A percentile compares a stretch with the other conserved stretches of the same genome.
Evolutionary conservation across 2,113 vertebrate species (phyloP).

Genomic region (Arenaria interpres): DNA sequence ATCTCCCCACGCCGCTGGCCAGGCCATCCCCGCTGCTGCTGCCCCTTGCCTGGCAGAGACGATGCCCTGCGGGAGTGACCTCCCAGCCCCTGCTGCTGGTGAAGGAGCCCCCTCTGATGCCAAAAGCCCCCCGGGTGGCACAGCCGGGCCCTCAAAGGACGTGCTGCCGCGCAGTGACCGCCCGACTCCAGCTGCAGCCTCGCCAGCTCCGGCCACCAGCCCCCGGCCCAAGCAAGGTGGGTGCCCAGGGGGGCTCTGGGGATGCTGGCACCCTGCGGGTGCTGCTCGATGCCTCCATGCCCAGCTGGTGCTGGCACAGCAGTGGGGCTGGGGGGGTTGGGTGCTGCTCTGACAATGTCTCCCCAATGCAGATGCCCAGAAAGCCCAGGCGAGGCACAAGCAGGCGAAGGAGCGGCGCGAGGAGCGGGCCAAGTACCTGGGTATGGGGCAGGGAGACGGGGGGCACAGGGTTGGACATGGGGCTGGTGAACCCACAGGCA

Average conservation of each 20-base stretch:
- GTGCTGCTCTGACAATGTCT: not conserved
- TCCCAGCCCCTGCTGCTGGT: not conserved
- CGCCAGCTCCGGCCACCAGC: not conserved
- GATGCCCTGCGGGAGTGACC: not conserved
- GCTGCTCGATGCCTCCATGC: accelerated
- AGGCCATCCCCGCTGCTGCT: not conserved
- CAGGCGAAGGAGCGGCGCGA: conserved; percentile 91
- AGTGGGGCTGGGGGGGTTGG: not conserved
- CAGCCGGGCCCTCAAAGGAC: not conserved
- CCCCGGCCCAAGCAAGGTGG: conserved; percentile 74
- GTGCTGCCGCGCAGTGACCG: not conserved
- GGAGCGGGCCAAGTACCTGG: conserved; percentile 92
- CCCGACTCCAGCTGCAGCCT: not conserved
- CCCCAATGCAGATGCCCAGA: conserved; percentile 80
- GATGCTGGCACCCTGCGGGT: not conserved
- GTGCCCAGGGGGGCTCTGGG: not conserved
- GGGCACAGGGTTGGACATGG: not conserved
- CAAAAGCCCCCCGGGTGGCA: not conserved
- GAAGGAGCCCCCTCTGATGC: not conserved
- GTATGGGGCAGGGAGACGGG: conserved; percentile 51
- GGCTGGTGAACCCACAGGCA: not conserved
- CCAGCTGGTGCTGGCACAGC: not conserved
- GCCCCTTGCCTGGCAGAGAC: not conserved
- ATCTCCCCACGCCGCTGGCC: not conserved
- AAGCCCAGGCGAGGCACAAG: conserved; percentile 90